Percentiles rank a stretch among this genome's conserved stretches.
These are phyloP conservation scores for Eurytoma adleriae DNA, from an alignment of 2,888 invertebrate species.

Conservation along the genomic window DNA sequence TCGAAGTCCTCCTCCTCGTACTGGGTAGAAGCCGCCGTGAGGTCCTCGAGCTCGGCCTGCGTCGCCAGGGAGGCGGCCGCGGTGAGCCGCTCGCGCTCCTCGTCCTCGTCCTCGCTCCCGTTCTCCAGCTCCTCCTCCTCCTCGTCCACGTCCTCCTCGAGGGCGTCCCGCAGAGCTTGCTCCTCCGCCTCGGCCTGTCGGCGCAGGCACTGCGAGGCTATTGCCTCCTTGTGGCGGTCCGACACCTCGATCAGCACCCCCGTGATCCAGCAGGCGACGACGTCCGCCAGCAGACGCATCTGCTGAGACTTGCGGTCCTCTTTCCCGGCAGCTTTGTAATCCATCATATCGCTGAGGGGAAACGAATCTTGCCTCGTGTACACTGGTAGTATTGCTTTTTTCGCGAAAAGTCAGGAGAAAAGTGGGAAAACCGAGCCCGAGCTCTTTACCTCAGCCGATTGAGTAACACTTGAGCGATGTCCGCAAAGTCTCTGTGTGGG, in stretches of 20 bases:
- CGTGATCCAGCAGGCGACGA: slow-evolving; percentile 70
- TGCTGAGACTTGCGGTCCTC: slow-evolving; percentile 70
- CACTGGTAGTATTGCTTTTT: no score
- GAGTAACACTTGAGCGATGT: slow-evolving; percentile 68
- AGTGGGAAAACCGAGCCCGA: no score
- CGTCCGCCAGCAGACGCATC: slow-evolving; percentile 68
- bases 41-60: neutral
- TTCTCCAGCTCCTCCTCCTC: slow-evolving; percentile 43
- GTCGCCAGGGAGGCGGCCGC: neutral
- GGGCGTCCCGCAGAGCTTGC: neutral
- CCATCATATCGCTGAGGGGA: slow-evolving; percentile 50
- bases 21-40: neutral
- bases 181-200: slow-evolving; percentile 55
- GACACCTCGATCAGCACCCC: slow-evolving; percentile 68
- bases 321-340: slow-evolving; percentile 61
- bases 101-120: neutral
- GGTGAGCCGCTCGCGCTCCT: neutral
- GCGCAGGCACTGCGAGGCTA: slow-evolving; percentile 60
- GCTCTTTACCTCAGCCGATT: slow-evolving; percentile 59
- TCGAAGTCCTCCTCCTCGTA: slow-evolving; percentile 10
- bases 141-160: slow-evolving; percentile 50
- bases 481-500: slow-evolving; percentile 65
- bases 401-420: no score
- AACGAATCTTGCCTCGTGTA: no score
- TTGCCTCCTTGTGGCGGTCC: slow-evolving; percentile 58